These are phyloP conservation scores for Hesperophylax magnus DNA, from an alignment of 1,140 invertebrate species.

Conservation along the genomic window DNA sequence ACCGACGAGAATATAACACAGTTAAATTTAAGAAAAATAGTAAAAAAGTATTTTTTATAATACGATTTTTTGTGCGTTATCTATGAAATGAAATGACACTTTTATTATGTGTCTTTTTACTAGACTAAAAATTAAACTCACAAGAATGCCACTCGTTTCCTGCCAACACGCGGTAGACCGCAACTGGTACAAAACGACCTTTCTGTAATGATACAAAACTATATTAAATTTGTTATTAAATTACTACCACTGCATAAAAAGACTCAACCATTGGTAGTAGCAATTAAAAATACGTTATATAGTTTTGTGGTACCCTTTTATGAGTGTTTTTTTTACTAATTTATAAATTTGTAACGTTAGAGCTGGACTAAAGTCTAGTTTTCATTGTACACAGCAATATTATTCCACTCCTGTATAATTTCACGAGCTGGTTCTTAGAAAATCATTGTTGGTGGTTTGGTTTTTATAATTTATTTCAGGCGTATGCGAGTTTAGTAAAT, in stretches of 20 bases:
- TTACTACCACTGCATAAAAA: not conserved
- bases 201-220: conserved; percentile 23
- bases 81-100: not conserved
- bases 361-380: conserved; percentile 23
- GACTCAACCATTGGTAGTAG: not conserved
- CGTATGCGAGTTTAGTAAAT: not conserved
- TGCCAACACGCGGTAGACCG: conserved; percentile 40
- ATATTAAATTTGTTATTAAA: not conserved
- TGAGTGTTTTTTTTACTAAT: not conserved
- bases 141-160: conserved; percentile 32
- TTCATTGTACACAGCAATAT: conserved; percentile 16
- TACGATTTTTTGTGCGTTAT: not conserved
- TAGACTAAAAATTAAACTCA: not conserved
- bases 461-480: conserved; percentile 8
- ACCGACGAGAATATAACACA: not conserved
- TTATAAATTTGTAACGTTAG: not conserved
- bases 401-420: conserved; percentile 15
- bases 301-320: not conserved
- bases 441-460: not conserved
- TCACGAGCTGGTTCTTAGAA: not conserved
- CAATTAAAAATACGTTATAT: not conserved
- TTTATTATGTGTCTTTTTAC: not conserved
- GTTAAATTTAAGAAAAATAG: not conserved
- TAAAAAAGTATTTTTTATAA: not conserved
- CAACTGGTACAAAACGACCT: conserved; percentile 38